Evolutionary conservation across 2,797 vertebrate genomes (phyloP), one percentile per base, ranked within the genome.

Genomic region (Crocidura indochinensis): DNA sequence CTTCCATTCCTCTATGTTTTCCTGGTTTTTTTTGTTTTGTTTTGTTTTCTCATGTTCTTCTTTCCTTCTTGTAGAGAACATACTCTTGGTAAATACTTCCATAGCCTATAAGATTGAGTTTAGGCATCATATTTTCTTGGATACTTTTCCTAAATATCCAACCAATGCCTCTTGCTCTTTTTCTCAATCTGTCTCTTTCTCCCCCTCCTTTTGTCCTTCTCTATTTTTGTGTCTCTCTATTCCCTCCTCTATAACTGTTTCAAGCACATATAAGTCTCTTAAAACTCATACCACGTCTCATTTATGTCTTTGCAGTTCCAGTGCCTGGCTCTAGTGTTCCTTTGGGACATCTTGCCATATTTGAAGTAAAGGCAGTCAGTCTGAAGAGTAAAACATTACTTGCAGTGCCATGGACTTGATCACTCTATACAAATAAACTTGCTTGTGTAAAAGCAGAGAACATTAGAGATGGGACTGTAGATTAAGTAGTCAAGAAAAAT

Each of bases 311-410:
- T 27, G 3, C 6, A 12, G 38, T 47, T 60, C 24, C 15, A 3
- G 0, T 71, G 19, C n/a, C 22, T 12, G 1, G 17, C 44, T 82
- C 19, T 6, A 0, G 3, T 4, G 14, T 9, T 2, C 14, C 8
- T 22, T 11, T 22, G 47, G 73, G 84, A 31, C n/a, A 26, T 27
- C 12, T 15, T 64, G 62, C 26, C 19, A 15, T 2, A 0, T 27
- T 46, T 20, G 64, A 78, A 31, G 17, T 49, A 27, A 82, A 79
- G 68, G 49, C 24, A 31, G 2, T 56, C 10, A 51, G 14, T 60
- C 44, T 26, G 27, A 75, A 84, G n/a, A 38, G 60, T 53, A 17
- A 4, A 2, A 0, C 51, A 31, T 89, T 46, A 47, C 22, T 47
- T 62, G 3, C 12, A n/a, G 31, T 49, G 14, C 46, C 5, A 0